Evolutionary conservation across 2,797 vertebrate genomes (phyloP).

Genomic region (Anolis apletophallus): DNA sequence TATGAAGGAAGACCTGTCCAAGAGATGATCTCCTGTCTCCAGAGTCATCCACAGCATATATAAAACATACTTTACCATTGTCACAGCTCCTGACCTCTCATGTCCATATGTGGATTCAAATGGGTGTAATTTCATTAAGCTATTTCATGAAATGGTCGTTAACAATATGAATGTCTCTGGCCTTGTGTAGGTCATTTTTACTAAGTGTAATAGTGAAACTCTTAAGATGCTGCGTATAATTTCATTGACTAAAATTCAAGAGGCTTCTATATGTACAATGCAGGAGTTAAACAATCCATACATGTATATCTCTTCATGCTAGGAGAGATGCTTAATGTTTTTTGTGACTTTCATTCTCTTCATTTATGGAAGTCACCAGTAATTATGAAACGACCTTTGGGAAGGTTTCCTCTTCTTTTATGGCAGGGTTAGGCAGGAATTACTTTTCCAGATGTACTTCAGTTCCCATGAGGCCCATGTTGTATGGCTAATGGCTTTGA

Average conservation of each 20-base stretch:
- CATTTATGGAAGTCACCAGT: background rate
- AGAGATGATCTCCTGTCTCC: slow-evolving; percentile 90
- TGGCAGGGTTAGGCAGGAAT: background rate
- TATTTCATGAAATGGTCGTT: slow-evolving; percentile 39
- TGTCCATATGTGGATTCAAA: background rate
- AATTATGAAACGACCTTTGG: background rate
- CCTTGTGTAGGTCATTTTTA: background rate
- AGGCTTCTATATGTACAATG: background rate
- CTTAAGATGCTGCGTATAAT: slow-evolving; percentile 16
- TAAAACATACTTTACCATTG: slow-evolving; percentile 62
- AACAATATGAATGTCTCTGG: slow-evolving; percentile 19
- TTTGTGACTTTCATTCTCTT: background rate
- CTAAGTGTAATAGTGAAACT: background rate
- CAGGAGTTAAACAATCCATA: slow-evolving; percentile 28
- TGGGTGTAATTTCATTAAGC: slow-evolving; percentile 51
- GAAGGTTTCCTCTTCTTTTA: background rate
- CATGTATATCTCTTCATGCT: background rate
- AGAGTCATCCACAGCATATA: slow-evolving; percentile 88
- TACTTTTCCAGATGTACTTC: background rate
- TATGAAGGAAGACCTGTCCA: slow-evolving; percentile 85
- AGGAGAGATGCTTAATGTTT: background rate
- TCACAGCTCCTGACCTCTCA: slow-evolving; percentile 16
- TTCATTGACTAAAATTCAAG: slow-evolving; percentile 37
- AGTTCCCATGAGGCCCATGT: background rate
- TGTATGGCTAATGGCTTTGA: background rate